Percentiles rank a stretch among this genome's conserved stretches.
These are phyloP conservation scores for Chamaea fasciata DNA, from an alignment of 2,113 vertebrate genomes.

Conservation along the genomic window DNA sequence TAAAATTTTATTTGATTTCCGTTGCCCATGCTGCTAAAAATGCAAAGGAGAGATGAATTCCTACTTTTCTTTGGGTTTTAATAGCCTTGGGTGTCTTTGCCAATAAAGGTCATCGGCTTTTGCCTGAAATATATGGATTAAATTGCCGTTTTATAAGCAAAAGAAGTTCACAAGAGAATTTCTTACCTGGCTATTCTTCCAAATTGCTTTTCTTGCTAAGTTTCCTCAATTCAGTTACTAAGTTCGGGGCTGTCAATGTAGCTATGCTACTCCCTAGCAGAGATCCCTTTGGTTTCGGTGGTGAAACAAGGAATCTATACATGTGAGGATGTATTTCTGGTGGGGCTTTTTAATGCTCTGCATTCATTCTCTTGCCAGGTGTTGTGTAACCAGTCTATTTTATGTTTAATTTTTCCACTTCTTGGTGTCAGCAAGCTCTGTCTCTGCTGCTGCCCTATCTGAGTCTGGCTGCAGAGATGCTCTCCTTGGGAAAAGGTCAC, in stretches of 20 bases:
- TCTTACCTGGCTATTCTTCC: background rate
- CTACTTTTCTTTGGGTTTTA: background rate
- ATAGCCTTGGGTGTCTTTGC: background rate
- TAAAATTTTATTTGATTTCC: background rate
- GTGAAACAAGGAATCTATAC: background rate
- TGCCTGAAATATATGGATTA: background rate
- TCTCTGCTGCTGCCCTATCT: background rate
- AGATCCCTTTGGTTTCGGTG: rapidly evolving
- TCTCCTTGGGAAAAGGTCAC: background rate
- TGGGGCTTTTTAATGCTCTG: background rate
- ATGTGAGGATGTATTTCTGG: background rate
- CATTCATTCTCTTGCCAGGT: background rate
- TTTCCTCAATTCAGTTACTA: background rate
- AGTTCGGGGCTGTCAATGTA: background rate
- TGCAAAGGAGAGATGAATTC: background rate
- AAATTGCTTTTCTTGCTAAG: background rate
- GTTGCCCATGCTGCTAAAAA: background rate
- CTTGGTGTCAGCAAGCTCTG: background rate
- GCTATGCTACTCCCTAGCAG: background rate
- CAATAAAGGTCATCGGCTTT: background rate
- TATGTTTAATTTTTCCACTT: background rate
- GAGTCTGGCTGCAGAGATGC: background rate
- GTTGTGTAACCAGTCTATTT: background rate
- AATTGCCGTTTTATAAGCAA: background rate
- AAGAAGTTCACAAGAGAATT: background rate